Base-by-base conservation (phyloP, 2,797 vertebrate species). In the Centropyge bicolor region DNA sequence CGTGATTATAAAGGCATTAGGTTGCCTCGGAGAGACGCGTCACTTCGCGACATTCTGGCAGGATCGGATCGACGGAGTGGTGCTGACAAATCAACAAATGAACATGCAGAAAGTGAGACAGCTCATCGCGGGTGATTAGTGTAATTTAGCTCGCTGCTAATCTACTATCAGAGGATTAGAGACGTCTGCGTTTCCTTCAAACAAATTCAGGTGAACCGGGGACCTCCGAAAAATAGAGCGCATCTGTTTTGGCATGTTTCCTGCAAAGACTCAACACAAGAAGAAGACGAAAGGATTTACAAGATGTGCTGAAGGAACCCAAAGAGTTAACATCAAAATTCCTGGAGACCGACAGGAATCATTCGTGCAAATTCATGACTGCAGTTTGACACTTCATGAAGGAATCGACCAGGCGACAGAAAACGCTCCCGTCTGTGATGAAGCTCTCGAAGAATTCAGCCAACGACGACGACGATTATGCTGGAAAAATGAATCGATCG, bases 71-170 rank as follows among this genome's bases (percentile, higher is more conserved):
- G n/a, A 36, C 6, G 11, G n/a, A 20, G 36, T 13, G 20, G 11
- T n/a, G n/a, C 3, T n/a, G 70, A 66, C 36, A 22, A 57, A 71
- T 71, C 20, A 4, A 60, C 56, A 51, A 40, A 17, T 31, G 10
- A 81, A 27, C 27, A 35, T 49, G 51, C n/a, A 20, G 67, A 59
- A 35, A n/a, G 8, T 40, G 48, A 1, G 27, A 22, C 1, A 6
- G 11, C 51, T 52, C 45, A 20, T 20, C 31, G 1, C 6, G 41
- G 54, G 41, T 70, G 74, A 84, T 78, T 70, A 66, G 65, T 38
- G 22, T 56, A 1, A 77, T 78, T 85, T 52, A 8, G 40, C 8
- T 56, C 27, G 1, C 38, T 13, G 1, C 38, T 54, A 45, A 60
- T 75, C 36, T 59, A 22, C 5, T 11, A 54, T 24, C 46, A 46